Evolutionary conservation across 2,888 invertebrate species (phyloP), one percentile per base, ranked within the genome.

Genomic region (Therioaphis trifolii): DNA sequence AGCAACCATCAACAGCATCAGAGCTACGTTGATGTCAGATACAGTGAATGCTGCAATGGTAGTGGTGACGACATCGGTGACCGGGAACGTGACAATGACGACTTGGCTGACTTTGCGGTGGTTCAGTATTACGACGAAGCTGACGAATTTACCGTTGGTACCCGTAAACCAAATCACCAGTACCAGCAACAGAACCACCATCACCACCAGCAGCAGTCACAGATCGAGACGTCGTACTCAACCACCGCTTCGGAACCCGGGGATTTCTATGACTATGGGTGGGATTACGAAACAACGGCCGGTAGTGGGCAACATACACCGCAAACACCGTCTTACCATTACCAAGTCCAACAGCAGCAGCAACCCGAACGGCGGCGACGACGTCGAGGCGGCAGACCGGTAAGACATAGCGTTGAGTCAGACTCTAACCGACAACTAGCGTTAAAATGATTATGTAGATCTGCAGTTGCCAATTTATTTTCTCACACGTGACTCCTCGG

Each of bases 211-310:
- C 21, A 52, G 21, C 66, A 68, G 0, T 21, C 40, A 40, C 74
- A 40, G 24, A 18, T 55, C 52, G 40, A 52, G 9, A 18, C 15
- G 40, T 52, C n/a, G 27, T 21, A 18, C 12, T 3, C 55, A 7
- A 5, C 40, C 40, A 68, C 78, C 3, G 4, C 78, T 24, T 78
- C 78, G 18, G 78, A 78, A 55, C 78, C 78, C 1, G 78, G 78
- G 1, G 78, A 78, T 24, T 78, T 1, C 4, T 78, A 78, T 40
- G 78, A 78, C 40, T 78, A 78, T n/a, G 78, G 78, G 2, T 78
- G 78, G 78, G 78, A 78, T 7, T 78, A 78, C 40, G 78, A 78
- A 14, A 78, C 78, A 0, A 68, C 78, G 7, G 27, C 55, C n/a
- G 40, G 68, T 14, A 78, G 78, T 21, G 78, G 40, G 14, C 78